These are phyloP conservation scores for Hemiscyllium ocellatum DNA, from an alignment of 2,113 vertebrate genomes.

Conservation along the genomic window DNA sequence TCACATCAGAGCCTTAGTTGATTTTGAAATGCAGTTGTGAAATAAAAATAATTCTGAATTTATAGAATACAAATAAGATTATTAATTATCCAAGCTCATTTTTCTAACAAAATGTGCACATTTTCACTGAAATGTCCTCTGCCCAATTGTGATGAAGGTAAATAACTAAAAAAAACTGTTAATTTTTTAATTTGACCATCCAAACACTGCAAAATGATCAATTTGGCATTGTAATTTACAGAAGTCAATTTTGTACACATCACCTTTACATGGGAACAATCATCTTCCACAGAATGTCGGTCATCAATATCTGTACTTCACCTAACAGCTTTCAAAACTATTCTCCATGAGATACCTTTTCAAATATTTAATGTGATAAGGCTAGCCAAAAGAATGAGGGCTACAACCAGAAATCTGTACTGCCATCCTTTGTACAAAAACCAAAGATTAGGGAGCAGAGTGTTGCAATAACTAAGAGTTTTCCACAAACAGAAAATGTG, in stretches of 20 bases:
- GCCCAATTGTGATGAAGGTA: background rate
- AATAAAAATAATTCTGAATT: background rate
- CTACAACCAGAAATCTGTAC: background rate
- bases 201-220: background rate
- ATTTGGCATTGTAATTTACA: background rate
- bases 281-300: background rate
- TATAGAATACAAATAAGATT: background rate
- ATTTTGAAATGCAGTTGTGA: background rate
- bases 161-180: background rate
- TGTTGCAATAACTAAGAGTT: background rate
- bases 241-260: background rate
- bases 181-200: background rate
- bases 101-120: background rate
- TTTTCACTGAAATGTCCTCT: background rate
- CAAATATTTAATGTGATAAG: background rate
- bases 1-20: background rate
- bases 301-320: background rate
- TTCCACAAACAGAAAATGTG: background rate
- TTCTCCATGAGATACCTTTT: background rate
- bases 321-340: background rate
- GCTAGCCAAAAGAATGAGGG: background rate
- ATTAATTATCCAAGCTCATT: background rate
- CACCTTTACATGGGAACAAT: background rate
- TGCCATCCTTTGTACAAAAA: background rate
- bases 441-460: background rate